A percentile compares a stretch with the other conserved stretches of the same genome.
Evolutionary conservation across 2,888 invertebrate genomes (phyloP).

Genomic region (Cheilosia vernalis): DNA sequence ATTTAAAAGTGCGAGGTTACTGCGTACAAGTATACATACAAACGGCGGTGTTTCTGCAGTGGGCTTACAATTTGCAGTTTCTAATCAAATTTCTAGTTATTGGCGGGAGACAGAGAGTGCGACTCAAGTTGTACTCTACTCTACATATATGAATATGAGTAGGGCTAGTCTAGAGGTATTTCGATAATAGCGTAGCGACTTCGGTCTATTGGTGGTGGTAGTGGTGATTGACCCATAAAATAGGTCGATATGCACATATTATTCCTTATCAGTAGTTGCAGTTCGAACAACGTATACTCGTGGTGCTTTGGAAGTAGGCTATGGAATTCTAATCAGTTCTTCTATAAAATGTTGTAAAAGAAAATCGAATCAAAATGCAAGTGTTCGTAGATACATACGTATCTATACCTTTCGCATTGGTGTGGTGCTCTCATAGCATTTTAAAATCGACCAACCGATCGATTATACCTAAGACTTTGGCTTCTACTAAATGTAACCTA

Average conservation of each 20-base stretch:
- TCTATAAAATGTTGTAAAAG: constrained; percentile 12
- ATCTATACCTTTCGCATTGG: too few species aligned
- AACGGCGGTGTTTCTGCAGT: constrained; percentile 60
- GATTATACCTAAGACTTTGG: too few species aligned
- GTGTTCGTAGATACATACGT: not conserved
- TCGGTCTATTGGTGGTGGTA: constrained; percentile 21
- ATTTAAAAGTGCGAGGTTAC: constrained; percentile 62
- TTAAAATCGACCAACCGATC: too few species aligned
- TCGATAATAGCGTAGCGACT: not conserved
- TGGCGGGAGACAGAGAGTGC: constrained; percentile 31
- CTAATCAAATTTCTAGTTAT: constrained; percentile 60
- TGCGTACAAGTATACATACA: not conserved
- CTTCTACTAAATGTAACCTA: too few species aligned
- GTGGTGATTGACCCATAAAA: constrained; percentile 66
- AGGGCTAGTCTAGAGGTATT: not conserved
- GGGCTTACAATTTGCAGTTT: constrained; percentile 64
- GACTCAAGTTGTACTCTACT: not conserved
- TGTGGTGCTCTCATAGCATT: too few species aligned
- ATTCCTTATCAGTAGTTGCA: constrained; percentile 68
- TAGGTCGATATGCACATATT: constrained; percentile 65
- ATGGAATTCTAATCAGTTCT: constrained; percentile 68
- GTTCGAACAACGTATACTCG: constrained; percentile 63
- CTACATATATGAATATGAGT: not conserved
- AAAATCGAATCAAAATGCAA: not conserved
- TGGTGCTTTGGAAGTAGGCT: constrained; percentile 59